Percentiles rank a stretch among this genome's conserved stretches.
Evolutionary conservation across 2,797 vertebrate genomes (phyloP).

Genomic region (Pithecia hirsuta): DNA sequence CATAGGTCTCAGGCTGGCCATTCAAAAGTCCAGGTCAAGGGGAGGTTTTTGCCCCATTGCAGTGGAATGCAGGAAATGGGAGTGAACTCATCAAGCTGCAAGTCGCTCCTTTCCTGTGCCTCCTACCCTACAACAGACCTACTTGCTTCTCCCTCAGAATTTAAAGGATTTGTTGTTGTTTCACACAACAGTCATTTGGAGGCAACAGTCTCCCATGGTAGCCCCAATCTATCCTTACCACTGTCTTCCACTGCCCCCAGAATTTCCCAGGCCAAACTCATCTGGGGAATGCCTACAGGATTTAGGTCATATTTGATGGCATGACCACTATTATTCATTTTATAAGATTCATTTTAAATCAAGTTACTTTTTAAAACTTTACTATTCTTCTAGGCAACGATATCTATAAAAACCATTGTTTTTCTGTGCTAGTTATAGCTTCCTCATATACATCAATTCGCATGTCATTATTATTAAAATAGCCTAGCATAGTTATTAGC

Average conservation of each 20-base stretch:
- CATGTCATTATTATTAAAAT: neutral
- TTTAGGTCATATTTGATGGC: neutral
- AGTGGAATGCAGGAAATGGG: neutral
- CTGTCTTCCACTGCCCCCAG: neutral
- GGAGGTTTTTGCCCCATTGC: neutral
- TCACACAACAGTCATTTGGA: neutral
- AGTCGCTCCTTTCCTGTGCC: neutral
- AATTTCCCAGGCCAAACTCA: neutral
- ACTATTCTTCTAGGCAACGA: neutral
- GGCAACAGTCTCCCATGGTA: neutral
- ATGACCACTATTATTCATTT: neutral
- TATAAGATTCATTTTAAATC: neutral
- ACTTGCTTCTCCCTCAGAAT: neutral
- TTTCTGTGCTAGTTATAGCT: neutral
- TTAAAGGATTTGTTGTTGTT: neutral
- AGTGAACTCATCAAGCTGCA: neutral
- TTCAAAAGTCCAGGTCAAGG: neutral
- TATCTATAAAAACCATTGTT: neutral
- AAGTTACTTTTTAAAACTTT: slow-evolving; percentile 17
- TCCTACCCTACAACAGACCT: neutral
- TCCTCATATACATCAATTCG: neutral
- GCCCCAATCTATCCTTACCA: neutral
- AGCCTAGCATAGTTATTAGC: neutral
- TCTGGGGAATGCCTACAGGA: neutral
- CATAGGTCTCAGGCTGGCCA: neutral